phyloP scores from a whole-genome alignment of 2,113 vertebrate genomes.

The Rhinoderma darwinii region DNA sequence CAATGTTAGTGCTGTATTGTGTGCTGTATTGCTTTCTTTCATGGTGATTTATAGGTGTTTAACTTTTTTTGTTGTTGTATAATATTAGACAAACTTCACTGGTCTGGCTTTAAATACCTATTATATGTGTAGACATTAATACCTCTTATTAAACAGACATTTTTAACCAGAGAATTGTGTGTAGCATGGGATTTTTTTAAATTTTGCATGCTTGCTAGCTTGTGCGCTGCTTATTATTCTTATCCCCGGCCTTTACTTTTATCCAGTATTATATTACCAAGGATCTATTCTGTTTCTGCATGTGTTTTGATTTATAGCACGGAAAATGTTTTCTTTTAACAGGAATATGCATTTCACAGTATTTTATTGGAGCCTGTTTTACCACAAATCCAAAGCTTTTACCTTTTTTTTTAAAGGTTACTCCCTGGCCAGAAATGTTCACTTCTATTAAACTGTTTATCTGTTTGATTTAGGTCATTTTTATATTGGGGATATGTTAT shows the following conservation, averaged over 20 bases:
- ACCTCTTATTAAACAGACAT: constrained; percentile 20
- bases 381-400: constrained; percentile 54
- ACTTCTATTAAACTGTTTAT: constrained; percentile 42
- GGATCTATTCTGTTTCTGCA: constrained; percentile 53
- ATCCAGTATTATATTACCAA: constrained; percentile 50
- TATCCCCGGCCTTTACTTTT: constrained; percentile 51
- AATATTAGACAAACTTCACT: constrained; percentile 13
- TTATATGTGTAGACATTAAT: constrained; percentile 41
- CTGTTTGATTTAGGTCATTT: constrained; percentile 36
- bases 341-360: constrained; percentile 56
- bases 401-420: constrained; percentile 35
- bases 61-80: background rate
- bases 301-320: constrained; percentile 57
- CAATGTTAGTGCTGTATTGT: background rate
- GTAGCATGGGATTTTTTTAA: constrained; percentile 19
- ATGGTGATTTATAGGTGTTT: background rate
- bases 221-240: constrained; percentile 52
- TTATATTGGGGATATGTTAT: constrained; percentile 39
- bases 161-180: constrained; percentile 27
- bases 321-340: constrained; percentile 60
- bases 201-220: constrained; percentile 36
- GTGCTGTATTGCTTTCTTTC: background rate
- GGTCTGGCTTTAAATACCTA: background rate
- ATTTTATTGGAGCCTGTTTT: constrained; percentile 58
- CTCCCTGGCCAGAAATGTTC: constrained; percentile 50